These are phyloP conservation scores for Exaiptasia diaphana DNA, from an alignment of 64 coral and sea anemone genomes.

Conservation along the genomic window DNA sequence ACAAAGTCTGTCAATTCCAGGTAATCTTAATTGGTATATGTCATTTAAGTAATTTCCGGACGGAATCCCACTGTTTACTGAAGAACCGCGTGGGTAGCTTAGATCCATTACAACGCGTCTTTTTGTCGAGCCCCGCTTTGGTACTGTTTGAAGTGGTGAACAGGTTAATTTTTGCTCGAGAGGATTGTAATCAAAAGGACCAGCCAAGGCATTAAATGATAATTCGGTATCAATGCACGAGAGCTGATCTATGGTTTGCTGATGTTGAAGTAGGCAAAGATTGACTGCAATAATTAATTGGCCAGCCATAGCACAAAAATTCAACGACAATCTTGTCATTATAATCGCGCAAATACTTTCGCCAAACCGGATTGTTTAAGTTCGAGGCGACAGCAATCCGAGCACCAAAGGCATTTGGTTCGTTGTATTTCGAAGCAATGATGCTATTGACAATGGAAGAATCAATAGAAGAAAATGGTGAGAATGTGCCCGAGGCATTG, in stretches of 20 bases:
- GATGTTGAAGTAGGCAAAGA: background rate
- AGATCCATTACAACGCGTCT: background rate
- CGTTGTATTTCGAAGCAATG: background rate
- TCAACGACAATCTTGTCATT: conserved; percentile 10
- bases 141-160: background rate
- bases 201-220: background rate
- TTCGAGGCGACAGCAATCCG: background rate
- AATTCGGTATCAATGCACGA: conserved; percentile 20
- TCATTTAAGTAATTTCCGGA: background rate
- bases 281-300: conserved; percentile 18
- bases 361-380: background rate
- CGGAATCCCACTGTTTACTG: background rate
- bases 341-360: background rate
- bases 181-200: background rate
- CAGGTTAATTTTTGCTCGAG: background rate
- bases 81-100: background rate
- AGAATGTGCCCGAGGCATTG: background rate
- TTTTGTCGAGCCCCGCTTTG: background rate
- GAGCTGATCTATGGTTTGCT: conserved; percentile 30
- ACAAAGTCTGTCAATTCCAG: conserved; percentile 15
- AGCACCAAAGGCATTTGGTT: conserved; percentile 4
- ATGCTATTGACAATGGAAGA: background rate
- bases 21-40: conserved; percentile 23
- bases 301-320: conserved; percentile 39
- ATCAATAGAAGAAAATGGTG: background rate